Evolutionary conservation across 53 echinoderm and acorn worm species (phyloP).

Genomic region (Echinarachnius parma): DNA sequence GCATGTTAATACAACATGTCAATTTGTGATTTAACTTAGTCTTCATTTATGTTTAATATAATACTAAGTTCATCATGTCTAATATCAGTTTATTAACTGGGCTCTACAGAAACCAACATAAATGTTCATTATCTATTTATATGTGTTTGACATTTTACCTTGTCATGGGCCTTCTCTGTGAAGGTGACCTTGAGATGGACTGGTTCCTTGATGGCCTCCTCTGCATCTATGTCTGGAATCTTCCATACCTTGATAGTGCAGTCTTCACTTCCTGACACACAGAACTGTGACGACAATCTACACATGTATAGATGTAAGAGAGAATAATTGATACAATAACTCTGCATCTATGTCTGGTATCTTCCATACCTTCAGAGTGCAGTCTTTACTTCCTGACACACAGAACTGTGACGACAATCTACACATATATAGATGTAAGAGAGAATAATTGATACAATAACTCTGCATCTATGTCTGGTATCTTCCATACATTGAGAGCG

Average conservation of each 20-base stretch:
- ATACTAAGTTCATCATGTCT: too few species aligned
- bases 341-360: slow-evolving; percentile 52
- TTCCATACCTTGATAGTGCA: slow-evolving; percentile 89
- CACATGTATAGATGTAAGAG: too few species aligned
- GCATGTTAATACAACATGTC: too few species aligned
- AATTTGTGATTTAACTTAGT: too few species aligned
- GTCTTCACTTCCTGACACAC: slow-evolving; percentile 91
- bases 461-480: slow-evolving; percentile 52
- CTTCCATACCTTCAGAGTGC: slow-evolving; percentile 88
- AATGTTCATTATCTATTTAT: too few species aligned
- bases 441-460: too few species aligned
- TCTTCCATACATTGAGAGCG: slow-evolving; percentile 85
- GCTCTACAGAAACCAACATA: too few species aligned
- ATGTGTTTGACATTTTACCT: too few species aligned
- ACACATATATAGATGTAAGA: too few species aligned
- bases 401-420: slow-evolving; percentile 78
- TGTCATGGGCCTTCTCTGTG: slow-evolving; percentile 92
- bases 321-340: too few species aligned
- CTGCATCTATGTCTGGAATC: slow-evolving; percentile 51
- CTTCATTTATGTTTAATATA: too few species aligned
- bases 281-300: slow-evolving; percentile 75
- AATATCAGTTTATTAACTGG: too few species aligned
- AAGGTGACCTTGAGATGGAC: slow-evolving; percentile 60
- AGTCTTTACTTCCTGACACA: slow-evolving; percentile 89
- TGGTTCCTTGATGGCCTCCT: slow-evolving; percentile 21